These are phyloP conservation scores for Agrochola circellaris DNA, from an alignment of 2,888 invertebrate species.

Conservation along the genomic window DNA sequence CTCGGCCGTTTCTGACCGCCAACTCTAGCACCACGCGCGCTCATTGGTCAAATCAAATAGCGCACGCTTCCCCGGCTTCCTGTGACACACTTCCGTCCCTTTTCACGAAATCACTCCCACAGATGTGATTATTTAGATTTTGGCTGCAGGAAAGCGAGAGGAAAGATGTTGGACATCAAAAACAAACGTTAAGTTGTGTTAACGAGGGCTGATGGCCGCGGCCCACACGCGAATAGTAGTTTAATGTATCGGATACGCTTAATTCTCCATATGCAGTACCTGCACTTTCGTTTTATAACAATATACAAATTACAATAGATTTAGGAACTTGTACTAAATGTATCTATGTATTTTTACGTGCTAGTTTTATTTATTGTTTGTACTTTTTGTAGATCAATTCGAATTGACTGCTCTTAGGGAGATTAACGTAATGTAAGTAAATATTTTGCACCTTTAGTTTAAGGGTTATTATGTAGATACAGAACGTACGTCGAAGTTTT, in stretches of 20 bases:
- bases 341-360: constrained; percentile 80
- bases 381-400: constrained; percentile 86
- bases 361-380: constrained; percentile 85
- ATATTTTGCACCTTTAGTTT: constrained; percentile 83
- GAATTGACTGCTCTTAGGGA: constrained; percentile 88
- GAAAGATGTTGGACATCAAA: too few relatives aligned
- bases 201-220: constrained; percentile 51
- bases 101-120: too few relatives aligned
- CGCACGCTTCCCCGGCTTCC: too few relatives aligned
- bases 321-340: constrained; percentile 80
- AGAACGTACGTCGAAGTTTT: constrained; percentile 60
- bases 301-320: constrained; percentile 83
- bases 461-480: constrained; percentile 75
- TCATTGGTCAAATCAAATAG: too few relatives aligned
- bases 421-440: constrained; percentile 86
- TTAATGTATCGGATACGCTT: constrained; percentile 83
- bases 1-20: too few relatives aligned
- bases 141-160: too few relatives aligned
- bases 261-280: constrained; percentile 86
- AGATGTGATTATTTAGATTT: too few relatives aligned
- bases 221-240: constrained; percentile 55
- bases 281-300: constrained; percentile 85
- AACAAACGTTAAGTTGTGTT: neutral
- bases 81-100: too few relatives aligned
- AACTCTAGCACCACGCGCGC: too few relatives aligned